These are phyloP conservation scores for Oryzias javanicus DNA, from an alignment of 2,113 vertebrate species.

Conservation along the genomic window DNA sequence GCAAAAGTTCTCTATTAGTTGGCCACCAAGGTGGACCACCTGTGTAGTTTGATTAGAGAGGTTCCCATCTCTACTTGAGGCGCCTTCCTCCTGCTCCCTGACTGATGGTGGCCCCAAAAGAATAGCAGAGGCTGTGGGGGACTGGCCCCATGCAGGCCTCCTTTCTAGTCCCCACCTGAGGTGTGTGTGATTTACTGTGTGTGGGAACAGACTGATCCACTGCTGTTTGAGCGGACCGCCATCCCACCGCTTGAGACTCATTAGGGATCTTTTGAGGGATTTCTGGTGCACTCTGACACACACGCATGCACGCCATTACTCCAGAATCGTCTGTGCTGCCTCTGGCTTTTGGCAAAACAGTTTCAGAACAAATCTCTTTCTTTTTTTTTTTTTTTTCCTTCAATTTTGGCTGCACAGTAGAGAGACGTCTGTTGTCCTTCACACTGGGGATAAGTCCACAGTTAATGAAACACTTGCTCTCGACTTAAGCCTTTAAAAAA, in stretches of 20 bases:
- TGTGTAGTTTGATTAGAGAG: constrained; percentile 63
- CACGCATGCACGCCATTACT: constrained; percentile 46
- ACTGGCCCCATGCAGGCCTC: constrained; percentile 54
- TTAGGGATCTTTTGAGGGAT: constrained; percentile 63
- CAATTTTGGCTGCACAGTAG: constrained; percentile 46
- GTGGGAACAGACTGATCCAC: constrained; percentile 73
- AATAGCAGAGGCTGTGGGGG: constrained; percentile 50
- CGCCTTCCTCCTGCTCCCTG: constrained; percentile 47
- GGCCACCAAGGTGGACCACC: constrained; percentile 81
- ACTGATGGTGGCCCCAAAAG: constrained; percentile 67
- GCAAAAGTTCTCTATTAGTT: constrained; percentile 24
- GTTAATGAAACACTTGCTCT: constrained; percentile 79
- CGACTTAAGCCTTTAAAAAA: constrained; percentile 43
- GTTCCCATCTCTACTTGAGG: constrained; percentile 62
- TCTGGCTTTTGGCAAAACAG: constrained; percentile 52
- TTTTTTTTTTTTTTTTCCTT: constrained; percentile 58
- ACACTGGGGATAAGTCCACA: constrained; percentile 53
- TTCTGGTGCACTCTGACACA: constrained; percentile 49
- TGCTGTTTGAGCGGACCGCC: constrained; percentile 57
- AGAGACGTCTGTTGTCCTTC: constrained; percentile 61
- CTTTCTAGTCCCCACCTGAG: constrained; percentile 54
- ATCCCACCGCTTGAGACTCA: constrained; percentile 56
- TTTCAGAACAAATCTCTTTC: constrained; percentile 47
- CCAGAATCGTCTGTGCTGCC: constrained; percentile 35
- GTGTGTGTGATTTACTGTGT: constrained; percentile 79